Percentiles rank a stretch among this genome's conserved stretches.
These are phyloP conservation scores for Pipistrellus pipistrellus DNA, from an alignment of 2,797 vertebrate species.

Conservation along the genomic window DNA sequence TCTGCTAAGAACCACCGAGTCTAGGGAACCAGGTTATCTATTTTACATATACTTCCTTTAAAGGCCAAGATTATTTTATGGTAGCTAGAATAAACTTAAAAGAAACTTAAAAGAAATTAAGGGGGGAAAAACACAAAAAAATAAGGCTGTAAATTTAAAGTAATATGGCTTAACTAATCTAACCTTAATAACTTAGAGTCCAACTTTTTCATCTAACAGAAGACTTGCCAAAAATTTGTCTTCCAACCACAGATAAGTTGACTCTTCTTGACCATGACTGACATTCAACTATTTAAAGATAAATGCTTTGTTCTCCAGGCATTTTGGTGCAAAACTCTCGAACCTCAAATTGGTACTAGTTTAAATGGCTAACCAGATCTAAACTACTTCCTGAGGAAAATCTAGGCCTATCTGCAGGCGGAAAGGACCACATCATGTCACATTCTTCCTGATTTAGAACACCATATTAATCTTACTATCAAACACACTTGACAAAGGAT, in stretches of 20 bases:
- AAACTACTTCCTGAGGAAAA: neutral
- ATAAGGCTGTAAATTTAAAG: neutral
- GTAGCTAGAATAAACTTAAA: neutral
- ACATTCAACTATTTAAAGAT: neutral
- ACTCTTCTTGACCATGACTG: neutral
- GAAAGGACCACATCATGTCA: neutral
- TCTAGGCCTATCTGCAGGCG: neutral
- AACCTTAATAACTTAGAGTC: neutral
- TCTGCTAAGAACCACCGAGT: neutral
- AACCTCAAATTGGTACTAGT: neutral
- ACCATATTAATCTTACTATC: neutral
- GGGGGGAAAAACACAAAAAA: neutral
- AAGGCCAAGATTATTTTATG: neutral
- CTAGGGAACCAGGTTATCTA: neutral
- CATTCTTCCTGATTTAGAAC: neutral
- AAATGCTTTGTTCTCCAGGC: neutral
- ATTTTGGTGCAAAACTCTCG: neutral
- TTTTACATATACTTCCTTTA: neutral
- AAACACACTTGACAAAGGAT: neutral
- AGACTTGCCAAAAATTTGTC: neutral
- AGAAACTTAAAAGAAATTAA: neutral
- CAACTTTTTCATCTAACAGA: neutral
- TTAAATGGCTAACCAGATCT: neutral
- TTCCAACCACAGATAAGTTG: neutral
- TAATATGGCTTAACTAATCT: neutral